Conservation (phyloP, 2,888 invertebrate species). For the Brassicogethes aeneus region DNA sequence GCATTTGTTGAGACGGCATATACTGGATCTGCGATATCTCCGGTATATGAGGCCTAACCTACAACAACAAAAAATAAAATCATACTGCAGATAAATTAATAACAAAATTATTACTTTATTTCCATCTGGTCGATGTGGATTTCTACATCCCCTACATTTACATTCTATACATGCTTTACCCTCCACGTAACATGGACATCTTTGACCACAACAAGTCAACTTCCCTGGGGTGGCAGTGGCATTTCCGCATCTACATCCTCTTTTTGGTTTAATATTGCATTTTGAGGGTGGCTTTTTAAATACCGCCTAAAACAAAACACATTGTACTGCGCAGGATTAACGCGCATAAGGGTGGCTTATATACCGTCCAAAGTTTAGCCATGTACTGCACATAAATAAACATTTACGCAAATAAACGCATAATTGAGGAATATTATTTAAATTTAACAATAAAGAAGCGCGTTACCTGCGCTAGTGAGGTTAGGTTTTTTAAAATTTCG, state of each 20-base stretch:
- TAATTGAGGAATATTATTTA: too few species aligned
- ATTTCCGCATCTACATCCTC: constrained; percentile 86
- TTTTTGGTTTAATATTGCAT: constrained; percentile 46
- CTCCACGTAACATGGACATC: constrained; percentile 90
- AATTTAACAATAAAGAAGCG: too few species aligned
- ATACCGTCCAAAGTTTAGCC: too few species aligned
- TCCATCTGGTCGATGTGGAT: constrained; percentile 78
- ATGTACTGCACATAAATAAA: too few species aligned
- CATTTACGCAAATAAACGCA: too few species aligned
- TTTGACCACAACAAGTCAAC: constrained; percentile 85
- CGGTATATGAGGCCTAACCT: constrained; percentile 32
- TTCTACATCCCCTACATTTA: constrained; percentile 86
- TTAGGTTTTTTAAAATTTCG: too few species aligned
- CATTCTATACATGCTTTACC: constrained; percentile 85
- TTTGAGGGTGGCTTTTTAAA: constrained; percentile 44
- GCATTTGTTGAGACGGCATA: constrained; percentile 10
- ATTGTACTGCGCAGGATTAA: too few species aligned
- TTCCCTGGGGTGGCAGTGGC: constrained; percentile 84
- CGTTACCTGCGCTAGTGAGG: too few species aligned
- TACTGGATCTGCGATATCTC: constrained; percentile 30
- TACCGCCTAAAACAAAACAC: constrained; percentile 35
- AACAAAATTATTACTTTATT: constrained; percentile 52
- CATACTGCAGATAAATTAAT: constrained; percentile 11
- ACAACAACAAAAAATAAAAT: constrained; percentile 13
- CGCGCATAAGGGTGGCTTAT: too few species aligned